Evolutionary conservation across 2,888 invertebrate genomes (phyloP), one percentile per base, ranked within the genome.

Genomic region (Exephanes ischioxanthus): DNA sequence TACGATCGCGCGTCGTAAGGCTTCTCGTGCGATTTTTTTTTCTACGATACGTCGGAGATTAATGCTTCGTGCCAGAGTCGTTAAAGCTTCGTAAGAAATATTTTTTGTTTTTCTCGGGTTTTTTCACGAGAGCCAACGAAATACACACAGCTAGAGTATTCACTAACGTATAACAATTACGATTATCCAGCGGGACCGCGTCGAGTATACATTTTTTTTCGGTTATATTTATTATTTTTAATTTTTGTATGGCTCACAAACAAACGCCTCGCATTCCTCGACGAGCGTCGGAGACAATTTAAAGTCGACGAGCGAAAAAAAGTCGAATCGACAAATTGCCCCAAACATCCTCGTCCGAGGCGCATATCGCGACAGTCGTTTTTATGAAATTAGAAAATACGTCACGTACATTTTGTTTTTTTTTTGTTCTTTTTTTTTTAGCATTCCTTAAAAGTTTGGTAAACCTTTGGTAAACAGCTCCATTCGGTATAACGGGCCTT

Each of bases 251-350:
- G 26, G 26, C 58, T 26, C 58, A 37, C 33, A 33, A 26, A 30
- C 37, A 33, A 33, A 30, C 37, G 30, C 37, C 37, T 22, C 63
- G n/a, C 11, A 63, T 63, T 33, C 33, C 16, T 33, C 16, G 37
- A 63, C 37, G 26, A 51, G 55, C 14, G 53, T 41, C 55, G 26
- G 63, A 30, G 1, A 51, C 72, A 76, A 22, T 41, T 33, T 14
- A 26, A 26, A 26, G 26, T 26, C 19, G 14, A 26, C 75, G n/a
- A 81, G 72, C 71, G 88, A 26, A 80, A 76, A 75, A 87, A 89
- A 83, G 85, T 76, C 81, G 67, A 80, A 70, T 90, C 86, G 86
- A 89, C 89, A 89, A 87, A 86, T 89, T 26, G 22, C 14, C 58
- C 89, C 89, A 85, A 85, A 86, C 22, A 45, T 26, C 30, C 53